These are phyloP conservation scores for Parauchenoglanis ngamensis DNA, from an alignment of 2,797 vertebrate species.

Conservation along the genomic window DNA sequence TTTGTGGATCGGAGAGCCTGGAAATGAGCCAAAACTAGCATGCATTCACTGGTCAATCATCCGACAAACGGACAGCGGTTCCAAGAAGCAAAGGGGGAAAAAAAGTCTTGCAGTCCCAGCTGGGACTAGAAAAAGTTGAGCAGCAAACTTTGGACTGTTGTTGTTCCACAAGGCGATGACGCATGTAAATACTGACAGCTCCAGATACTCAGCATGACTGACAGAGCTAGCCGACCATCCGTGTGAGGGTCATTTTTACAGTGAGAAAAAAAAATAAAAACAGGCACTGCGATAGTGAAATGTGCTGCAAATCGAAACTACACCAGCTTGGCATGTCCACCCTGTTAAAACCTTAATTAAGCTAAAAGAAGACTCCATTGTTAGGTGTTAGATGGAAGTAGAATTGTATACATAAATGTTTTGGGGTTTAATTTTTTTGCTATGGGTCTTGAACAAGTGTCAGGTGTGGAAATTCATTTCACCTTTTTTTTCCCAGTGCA, in stretches of 20 bases:
- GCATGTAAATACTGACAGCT: neutral
- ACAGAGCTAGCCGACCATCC: neutral
- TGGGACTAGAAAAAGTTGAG: neutral
- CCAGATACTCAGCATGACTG: neutral
- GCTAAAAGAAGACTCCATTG: neutral
- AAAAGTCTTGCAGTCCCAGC: neutral
- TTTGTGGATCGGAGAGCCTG: slow-evolving; percentile 37
- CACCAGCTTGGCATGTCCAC: neutral
- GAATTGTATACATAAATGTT: neutral
- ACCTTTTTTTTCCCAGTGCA: neutral
- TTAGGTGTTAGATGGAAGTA: neutral
- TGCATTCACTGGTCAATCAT: neutral
- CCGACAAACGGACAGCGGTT: neutral
- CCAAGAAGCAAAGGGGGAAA: too few species aligned
- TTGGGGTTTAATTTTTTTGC: neutral
- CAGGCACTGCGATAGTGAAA: neutral
- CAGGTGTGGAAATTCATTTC: neutral
- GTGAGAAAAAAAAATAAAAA: neutral
- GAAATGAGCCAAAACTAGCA: slow-evolving; percentile 20
- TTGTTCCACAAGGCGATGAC: neutral
- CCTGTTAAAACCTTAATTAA: neutral
- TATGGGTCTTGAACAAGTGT: neutral
- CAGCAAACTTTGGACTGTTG: slow-evolving; percentile 18
- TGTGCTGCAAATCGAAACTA: neutral
- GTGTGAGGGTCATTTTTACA: slow-evolving; percentile 13